phyloP scores from a whole-genome alignment of 1,140 invertebrate genomes.

The Drosophila novamexicana region DNA sequence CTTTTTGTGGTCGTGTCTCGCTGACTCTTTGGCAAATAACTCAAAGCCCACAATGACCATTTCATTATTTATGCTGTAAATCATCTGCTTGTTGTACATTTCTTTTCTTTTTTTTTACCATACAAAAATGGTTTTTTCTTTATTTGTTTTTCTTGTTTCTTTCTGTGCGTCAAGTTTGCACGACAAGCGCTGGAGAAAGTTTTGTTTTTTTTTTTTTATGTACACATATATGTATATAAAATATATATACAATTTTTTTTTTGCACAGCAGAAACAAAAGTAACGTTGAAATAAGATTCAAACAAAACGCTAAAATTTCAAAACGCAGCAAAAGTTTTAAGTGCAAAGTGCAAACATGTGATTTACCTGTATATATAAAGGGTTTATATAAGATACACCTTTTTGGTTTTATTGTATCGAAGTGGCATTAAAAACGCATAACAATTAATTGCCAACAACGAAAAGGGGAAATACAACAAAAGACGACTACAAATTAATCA shows the following conservation, averaged over 20 bases:
- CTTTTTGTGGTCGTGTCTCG: constrained; percentile 17
- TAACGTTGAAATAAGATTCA: constrained; percentile 57
- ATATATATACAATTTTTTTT: neutral
- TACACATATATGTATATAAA: neutral
- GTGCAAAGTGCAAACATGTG: constrained; percentile 68
- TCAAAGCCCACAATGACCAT: constrained; percentile 58
- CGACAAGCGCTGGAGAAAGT: constrained; percentile 74
- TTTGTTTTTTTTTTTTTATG: constrained; percentile 60
- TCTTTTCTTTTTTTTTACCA: constrained; percentile 20
- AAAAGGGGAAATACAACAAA: constrained; percentile 27
- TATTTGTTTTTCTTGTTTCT: constrained; percentile 29
- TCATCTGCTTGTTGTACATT: constrained; percentile 74
- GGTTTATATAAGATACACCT: constrained; percentile 61
- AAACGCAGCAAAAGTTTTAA: constrained; percentile 67
- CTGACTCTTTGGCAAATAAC: constrained; percentile 58
- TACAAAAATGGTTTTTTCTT: neutral
- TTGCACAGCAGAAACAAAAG: constrained; percentile 60
- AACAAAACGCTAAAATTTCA: constrained; percentile 58
- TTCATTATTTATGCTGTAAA: constrained; percentile 67
- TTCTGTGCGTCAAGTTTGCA: constrained; percentile 66
- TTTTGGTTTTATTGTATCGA: constrained; percentile 29
- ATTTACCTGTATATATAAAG: constrained; percentile 42
- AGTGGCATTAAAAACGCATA: constrained; percentile 73
- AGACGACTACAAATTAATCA: constrained; percentile 65
- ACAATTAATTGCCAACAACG: constrained; percentile 61